Conservation (phyloP, 2,113 vertebrate genomes). For the Corythaixoides concolor region DNA sequence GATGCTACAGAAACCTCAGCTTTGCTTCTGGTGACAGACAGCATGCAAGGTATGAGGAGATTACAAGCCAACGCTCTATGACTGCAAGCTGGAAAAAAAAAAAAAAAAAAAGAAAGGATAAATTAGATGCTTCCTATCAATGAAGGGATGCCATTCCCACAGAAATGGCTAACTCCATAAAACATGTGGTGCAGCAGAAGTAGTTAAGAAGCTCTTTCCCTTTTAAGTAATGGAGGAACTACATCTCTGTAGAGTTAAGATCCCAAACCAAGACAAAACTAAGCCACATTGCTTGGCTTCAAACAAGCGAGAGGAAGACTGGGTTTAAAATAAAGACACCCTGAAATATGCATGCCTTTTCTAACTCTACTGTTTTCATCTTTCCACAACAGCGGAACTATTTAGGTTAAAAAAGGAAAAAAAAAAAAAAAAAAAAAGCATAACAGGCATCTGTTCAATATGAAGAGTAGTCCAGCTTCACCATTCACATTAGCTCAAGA, state of each 20-base stretch:
- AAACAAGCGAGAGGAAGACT: neutral
- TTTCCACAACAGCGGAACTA: neutral
- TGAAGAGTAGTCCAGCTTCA: neutral
- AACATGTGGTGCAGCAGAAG: neutral
- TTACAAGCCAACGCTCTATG: neutral
- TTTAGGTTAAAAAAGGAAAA: neutral
- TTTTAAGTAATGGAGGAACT: neutral
- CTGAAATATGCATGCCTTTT: neutral
- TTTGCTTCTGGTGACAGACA: neutral
- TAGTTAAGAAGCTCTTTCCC: neutral
- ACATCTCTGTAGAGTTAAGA: neutral
- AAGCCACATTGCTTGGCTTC: neutral
- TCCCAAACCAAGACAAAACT: neutral
- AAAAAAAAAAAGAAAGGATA: neutral
- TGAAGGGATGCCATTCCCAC: neutral
- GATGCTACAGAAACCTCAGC: neutral
- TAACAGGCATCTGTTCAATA: neutral
- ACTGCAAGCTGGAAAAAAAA: neutral
- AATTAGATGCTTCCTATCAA: neutral
- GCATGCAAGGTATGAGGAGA: neutral
- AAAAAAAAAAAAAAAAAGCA: neutral
- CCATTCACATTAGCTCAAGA: neutral
- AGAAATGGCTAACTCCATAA: neutral
- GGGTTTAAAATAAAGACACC: neutral
- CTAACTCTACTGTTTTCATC: neutral